A percentile compares a stretch with the other conserved stretches of the same genome.
Evolutionary conservation across 2,113 vertebrate species (phyloP).

Genomic region (Dryoscopus gambensis): DNA sequence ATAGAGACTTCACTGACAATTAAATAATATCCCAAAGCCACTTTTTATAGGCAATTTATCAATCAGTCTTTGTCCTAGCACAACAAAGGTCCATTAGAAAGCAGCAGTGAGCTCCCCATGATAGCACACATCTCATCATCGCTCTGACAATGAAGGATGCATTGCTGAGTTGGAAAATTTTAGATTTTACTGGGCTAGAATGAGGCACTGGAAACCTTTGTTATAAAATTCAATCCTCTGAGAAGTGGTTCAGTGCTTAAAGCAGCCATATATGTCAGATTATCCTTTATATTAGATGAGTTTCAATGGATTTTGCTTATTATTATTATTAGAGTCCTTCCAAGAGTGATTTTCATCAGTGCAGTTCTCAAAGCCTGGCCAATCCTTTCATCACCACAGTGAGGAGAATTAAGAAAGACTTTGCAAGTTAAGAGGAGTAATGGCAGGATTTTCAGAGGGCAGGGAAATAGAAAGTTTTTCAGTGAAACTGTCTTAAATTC

Average conservation of each 20-base stretch:
- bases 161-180: not conserved
- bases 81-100: slow-evolving; percentile 12
- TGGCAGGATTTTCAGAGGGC: not conserved
- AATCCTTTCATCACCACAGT: not conserved
- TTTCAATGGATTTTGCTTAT: not conserved
- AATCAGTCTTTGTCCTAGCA: slow-evolving; percentile 17
- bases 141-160: not conserved
- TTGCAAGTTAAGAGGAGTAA: not conserved
- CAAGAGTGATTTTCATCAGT: not conserved
- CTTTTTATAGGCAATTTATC: slow-evolving; percentile 39
- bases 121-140: not conserved
- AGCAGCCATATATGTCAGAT: not conserved
- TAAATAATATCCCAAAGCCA: slow-evolving; percentile 6
- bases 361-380: not conserved
- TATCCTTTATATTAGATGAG: not conserved
- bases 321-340: not conserved
- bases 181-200: not conserved
- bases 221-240: not conserved
- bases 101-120: not conserved
- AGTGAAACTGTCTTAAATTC: not conserved
- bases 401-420: not conserved
- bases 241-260: not conserved
- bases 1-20: slow-evolving; percentile 22
- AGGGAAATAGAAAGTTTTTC: not conserved
- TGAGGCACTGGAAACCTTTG: not conserved